phyloP scores from a whole-genome alignment of 1,140 invertebrate species.

The Drosophila yakuba region DNA sequence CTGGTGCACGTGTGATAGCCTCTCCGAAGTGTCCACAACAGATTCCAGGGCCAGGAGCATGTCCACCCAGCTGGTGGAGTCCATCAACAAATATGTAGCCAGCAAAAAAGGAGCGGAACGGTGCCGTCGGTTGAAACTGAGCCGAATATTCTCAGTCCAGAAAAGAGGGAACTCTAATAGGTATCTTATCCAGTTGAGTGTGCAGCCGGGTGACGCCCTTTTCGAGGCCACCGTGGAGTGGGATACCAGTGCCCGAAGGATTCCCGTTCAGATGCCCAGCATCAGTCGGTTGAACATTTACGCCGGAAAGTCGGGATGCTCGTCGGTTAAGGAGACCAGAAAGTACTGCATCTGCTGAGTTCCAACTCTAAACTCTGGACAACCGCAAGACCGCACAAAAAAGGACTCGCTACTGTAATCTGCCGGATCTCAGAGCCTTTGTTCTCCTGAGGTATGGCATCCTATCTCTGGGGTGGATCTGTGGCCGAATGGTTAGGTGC shows the following conservation, averaged over 20 bases:
- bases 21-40: slow-evolving; percentile 78
- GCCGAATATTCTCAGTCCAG: slow-evolving; percentile 21
- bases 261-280: slow-evolving; percentile 64
- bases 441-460: slow-evolving; percentile 14
- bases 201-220: slow-evolving; percentile 79
- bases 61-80: slow-evolving; percentile 85
- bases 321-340: slow-evolving; percentile 85
- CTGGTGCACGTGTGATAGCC: slow-evolving; percentile 90
- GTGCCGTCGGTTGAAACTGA: slow-evolving; percentile 30
- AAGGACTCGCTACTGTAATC: slow-evolving; percentile 28
- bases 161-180: slow-evolving; percentile 5
- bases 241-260: slow-evolving; percentile 52
- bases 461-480: slow-evolving; percentile 52
- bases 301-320: slow-evolving; percentile 85
- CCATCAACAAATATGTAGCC: slow-evolving; percentile 78
- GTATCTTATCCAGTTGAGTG: slow-evolving; percentile 29
- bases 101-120: slow-evolving; percentile 34
- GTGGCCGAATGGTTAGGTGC: slow-evolving; percentile 8
- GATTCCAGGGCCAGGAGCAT: slow-evolving; percentile 66
- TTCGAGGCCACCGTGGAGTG: slow-evolving; percentile 87
- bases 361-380: not conserved
- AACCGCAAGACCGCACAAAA: slow-evolving; percentile 24
- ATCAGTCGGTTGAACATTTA: slow-evolving; percentile 88
- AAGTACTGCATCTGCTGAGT: slow-evolving; percentile 86
- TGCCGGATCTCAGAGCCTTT: slow-evolving; percentile 43